Evolutionary conservation across 2,888 invertebrate genomes (phyloP), one percentile per base, ranked within the genome.

Genomic region (Anthoptus insignis): DNA sequence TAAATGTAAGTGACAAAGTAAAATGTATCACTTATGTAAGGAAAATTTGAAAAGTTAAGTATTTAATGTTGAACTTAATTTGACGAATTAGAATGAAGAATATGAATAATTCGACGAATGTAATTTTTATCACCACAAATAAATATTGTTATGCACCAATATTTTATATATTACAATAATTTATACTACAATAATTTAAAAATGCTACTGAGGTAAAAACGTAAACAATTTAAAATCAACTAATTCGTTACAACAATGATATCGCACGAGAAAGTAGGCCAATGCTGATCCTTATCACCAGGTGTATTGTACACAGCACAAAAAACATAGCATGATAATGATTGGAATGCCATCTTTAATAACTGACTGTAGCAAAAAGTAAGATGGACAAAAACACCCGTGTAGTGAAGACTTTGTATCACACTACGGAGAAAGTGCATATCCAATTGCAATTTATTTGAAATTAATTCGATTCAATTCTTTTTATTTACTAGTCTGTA

Each of bases 271-370:
- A 63, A 53, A 61, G 61, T 61, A 22, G 53, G 53, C 13, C 61
- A 19, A 34, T 54, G 45, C 14, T 32, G 53, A 61, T 61, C 53
- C 42, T 61, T 45, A 61, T 61, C 61, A 34, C 6, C 39, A 53
- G 60, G 16, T 47, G 34, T 22, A 45, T 45, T 34, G 54, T 54
- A 22, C 45, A 54, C 61, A 34, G 16, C 34, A 61, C 54, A 47
- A 54, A 14, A 61, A 61, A 54, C 45, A 61, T 34, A 29, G 19
- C 34, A 54, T 9, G 14, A 16, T n/a, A 29, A 42, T 61, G 61
- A 45, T 61, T 47, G 53, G 42, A 61, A 61, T 61, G 61, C 54
- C 45, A 53, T 61, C 61, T 54, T 16, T 61, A 47, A 42, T 60
- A 60, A 61, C 53, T 32, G 29, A 45, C 13, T 54, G 54, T 34